Percentiles rank a stretch among this genome's conserved stretches.
phyloP scores from a whole-genome alignment of 2,888 invertebrate genomes.

The Hoplodrina ambigua region DNA sequence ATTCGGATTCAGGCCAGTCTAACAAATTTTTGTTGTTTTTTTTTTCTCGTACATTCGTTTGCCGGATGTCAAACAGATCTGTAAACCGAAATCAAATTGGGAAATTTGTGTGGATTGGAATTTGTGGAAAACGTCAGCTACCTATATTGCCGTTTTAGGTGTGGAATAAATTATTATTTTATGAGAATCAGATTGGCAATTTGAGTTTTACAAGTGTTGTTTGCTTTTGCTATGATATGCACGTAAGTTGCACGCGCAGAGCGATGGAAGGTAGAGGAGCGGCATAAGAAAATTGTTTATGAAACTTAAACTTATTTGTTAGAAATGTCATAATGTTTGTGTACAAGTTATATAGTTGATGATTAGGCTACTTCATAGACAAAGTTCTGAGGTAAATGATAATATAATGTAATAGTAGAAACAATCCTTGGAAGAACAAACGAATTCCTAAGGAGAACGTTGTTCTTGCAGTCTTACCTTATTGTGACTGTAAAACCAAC shows the following conservation, averaged over 20 bases:
- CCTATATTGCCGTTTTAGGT: slow-evolving; percentile 53
- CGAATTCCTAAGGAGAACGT: too few species aligned
- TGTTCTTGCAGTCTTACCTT: too few species aligned
- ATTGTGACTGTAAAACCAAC: too few species aligned
- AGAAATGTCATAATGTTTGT: not conserved
- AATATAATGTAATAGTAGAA: too few species aligned
- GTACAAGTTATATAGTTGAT: too few species aligned
- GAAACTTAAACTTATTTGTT: not conserved
- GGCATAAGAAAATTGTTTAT: not conserved
- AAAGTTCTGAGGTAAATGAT: too few species aligned
- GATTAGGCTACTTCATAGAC: too few species aligned
- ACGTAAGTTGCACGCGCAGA: not conserved
- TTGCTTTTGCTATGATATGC: too few species aligned
- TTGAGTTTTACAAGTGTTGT: slow-evolving; percentile 16
- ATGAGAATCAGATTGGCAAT: slow-evolving; percentile 51
- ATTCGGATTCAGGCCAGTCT: slow-evolving; percentile 67
- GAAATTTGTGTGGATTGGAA: slow-evolving; percentile 76
- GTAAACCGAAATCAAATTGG: slow-evolving; percentile 83
- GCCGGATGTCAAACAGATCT: slow-evolving; percentile 84
- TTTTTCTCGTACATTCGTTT: slow-evolving; percentile 79
- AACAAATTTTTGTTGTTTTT: slow-evolving; percentile 70
- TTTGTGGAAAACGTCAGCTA: slow-evolving; percentile 69
- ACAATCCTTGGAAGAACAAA: too few species aligned
- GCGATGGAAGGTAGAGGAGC: not conserved
- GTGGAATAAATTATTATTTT: slow-evolving; percentile 47